Percentiles rank a stretch among this genome's conserved stretches.
phyloP scores from a whole-genome alignment of 2,888 invertebrate genomes.

The Ferrisia virgata region DNA sequence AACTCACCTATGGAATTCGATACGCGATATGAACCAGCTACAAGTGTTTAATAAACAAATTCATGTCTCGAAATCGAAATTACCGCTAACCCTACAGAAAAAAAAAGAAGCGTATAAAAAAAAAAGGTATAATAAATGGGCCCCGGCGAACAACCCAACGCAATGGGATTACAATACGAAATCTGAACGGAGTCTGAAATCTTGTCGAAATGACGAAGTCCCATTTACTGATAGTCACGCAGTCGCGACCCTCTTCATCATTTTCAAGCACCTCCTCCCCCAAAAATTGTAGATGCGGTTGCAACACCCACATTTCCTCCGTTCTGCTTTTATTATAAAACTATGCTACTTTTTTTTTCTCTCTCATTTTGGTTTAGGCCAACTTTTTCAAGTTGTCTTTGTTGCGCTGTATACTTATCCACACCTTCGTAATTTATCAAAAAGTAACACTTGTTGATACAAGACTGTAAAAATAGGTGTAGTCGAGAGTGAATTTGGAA shows the following conservation, averaged over 20 bases:
- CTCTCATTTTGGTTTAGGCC: neutral
- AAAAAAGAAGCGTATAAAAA: neutral
- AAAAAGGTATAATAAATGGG: neutral
- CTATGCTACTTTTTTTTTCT: neutral
- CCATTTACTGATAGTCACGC: constrained; percentile 44
- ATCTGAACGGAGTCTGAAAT: constrained; percentile 43
- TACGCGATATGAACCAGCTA: neutral
- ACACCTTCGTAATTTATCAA: constrained; percentile 37
- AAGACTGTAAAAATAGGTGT: neutral
- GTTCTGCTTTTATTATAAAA: constrained; percentile 37
- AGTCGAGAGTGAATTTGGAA: neutral
- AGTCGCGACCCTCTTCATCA: constrained; percentile 45
- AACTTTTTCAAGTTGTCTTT: neutral
- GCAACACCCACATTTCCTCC: constrained; percentile 43
- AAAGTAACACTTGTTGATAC: constrained; percentile 41
- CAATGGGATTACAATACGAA: constrained; percentile 43
- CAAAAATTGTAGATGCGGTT: constrained; percentile 40
- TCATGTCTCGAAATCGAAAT: constrained; percentile 4
- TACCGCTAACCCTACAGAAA: neutral
- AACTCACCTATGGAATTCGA: neutral
- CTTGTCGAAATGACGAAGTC: constrained; percentile 43
- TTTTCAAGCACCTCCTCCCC: constrained; percentile 43
- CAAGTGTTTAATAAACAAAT: constrained; percentile 26
- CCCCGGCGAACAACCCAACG: constrained; percentile 39
- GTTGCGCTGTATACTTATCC: constrained; percentile 9